A percentile compares a stretch with the other conserved stretches of the same genome.
These are phyloP conservation scores for Catocala fraxini DNA, from an alignment of 2,888 invertebrate genomes.

Conservation along the genomic window DNA sequence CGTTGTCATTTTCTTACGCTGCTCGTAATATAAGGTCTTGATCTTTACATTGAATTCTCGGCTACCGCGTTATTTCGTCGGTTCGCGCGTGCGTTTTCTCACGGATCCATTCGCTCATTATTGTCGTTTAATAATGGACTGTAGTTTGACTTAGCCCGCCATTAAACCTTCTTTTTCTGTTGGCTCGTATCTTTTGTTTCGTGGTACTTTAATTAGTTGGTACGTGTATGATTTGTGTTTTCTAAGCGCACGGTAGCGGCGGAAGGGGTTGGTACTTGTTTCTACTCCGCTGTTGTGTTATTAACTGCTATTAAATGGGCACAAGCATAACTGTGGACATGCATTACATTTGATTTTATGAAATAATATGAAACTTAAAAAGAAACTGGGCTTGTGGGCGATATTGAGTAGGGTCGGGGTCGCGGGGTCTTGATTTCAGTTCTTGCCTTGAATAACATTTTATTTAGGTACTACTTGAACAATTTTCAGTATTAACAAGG, in stretches of 20 bases:
- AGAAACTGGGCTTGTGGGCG: too few species aligned
- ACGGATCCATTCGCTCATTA: conserved; percentile 69
- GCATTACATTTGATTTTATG: too few species aligned
- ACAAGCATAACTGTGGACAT: too few species aligned
- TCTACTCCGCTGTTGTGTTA: conserved; percentile 3
- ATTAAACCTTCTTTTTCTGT: conserved; percentile 55
- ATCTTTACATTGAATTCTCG: conserved; percentile 83
- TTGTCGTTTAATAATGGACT: conserved; percentile 66
- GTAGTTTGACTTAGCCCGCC: conserved; percentile 53
- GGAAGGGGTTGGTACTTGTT: conserved; percentile 14
- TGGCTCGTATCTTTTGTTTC: conserved; percentile 50
- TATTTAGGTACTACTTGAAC: too few species aligned
- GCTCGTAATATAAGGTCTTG: conserved; percentile 76
- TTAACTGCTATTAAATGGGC: neutral
- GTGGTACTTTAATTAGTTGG: conserved; percentile 33
- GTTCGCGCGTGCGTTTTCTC: conserved; percentile 72
- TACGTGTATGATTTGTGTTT: conserved; percentile 28
- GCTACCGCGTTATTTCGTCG: conserved; percentile 67
- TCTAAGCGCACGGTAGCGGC: conserved; percentile 15
- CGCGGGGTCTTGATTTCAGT: too few species aligned
- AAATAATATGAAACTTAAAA: too few species aligned
- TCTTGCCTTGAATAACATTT: too few species aligned
- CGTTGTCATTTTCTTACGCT: conserved; percentile 75
- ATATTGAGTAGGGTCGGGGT: too few species aligned
- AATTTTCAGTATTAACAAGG: too few species aligned